These are phyloP conservation scores for Leptopilina syphax DNA, from an alignment of 2,888 invertebrate genomes.

Conservation along the genomic window DNA sequence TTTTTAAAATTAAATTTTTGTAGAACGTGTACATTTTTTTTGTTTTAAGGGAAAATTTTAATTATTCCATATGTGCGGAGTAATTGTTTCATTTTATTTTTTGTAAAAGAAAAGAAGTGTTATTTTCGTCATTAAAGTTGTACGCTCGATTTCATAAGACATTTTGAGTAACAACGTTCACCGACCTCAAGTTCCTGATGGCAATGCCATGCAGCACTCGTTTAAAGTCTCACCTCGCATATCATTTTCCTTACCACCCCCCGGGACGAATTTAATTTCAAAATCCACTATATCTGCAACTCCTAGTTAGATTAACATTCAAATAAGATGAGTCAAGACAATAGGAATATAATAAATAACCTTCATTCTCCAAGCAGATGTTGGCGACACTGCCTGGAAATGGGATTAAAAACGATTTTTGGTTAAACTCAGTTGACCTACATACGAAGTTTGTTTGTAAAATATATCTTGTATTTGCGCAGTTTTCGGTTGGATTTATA, in stretches of 20 bases:
- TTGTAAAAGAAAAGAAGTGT: not conserved
- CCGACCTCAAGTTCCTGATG: conserved; percentile 43
- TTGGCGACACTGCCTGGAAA: not conserved
- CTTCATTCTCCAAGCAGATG: conserved; percentile 7
- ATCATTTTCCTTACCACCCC: conserved; percentile 39
- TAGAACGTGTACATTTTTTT: not conserved
- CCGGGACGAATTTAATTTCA: conserved; percentile 14
- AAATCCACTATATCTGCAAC: not conserved
- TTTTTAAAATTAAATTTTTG: too few species aligned
- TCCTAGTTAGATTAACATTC: conserved; percentile 20
- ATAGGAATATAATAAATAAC: conserved; percentile 25
- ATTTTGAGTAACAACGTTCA: conserved; percentile 31
- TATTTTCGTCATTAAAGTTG: conserved; percentile 21
- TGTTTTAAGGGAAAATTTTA: not conserved
- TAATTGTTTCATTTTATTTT: not conserved
- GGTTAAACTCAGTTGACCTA: not conserved
- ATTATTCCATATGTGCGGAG: not conserved
- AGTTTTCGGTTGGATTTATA: too few species aligned
- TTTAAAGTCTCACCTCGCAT: conserved; percentile 48
- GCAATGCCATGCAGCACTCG: conserved; percentile 42
- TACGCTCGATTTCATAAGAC: conserved; percentile 10
- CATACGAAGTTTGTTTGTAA: not conserved
- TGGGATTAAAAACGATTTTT: not conserved
- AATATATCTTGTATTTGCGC: not conserved
- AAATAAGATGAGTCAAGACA: conserved; percentile 27